These are phyloP conservation scores for Centroberyx gerrardi DNA, from an alignment of 2,797 vertebrate genomes.

Conservation along the genomic window DNA sequence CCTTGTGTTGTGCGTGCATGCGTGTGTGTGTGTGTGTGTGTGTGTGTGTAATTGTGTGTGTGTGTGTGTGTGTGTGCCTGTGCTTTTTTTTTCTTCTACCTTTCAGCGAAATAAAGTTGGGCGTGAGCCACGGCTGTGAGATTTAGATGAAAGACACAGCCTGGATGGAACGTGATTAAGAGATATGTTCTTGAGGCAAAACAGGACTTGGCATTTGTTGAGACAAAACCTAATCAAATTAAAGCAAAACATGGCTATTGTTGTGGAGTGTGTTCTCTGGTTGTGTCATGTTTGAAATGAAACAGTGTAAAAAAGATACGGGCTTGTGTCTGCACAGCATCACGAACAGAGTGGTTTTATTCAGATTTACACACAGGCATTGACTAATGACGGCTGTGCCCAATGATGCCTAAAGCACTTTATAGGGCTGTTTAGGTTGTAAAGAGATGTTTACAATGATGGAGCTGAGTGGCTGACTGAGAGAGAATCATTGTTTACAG, in stretches of 20 bases:
- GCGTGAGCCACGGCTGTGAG: conserved; percentile 85
- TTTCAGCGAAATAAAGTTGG: conserved; percentile 85
- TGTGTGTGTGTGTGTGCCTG: conserved; percentile 7
- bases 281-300: conserved; percentile 80
- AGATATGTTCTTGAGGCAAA: conserved; percentile 87
- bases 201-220: conserved; percentile 86
- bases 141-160: conserved; percentile 86
- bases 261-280: conserved; percentile 77
- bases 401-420: conserved; percentile 82
- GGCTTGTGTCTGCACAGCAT: conserved; percentile 68
- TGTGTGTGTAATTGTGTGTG: conserved; percentile 4
- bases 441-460: conserved; percentile 83
- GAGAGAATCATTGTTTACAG: conserved; percentile 80
- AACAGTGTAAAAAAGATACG: conserved; percentile 77
- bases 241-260: conserved; percentile 86
- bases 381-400: conserved; percentile 80
- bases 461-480: conserved; percentile 78
- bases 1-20: conserved; percentile 65
- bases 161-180: conserved; percentile 88
- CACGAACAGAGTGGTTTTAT: conserved; percentile 62
- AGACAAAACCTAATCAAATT: conserved; percentile 89
- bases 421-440: conserved; percentile 80
- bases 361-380: conserved; percentile 74
- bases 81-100: conserved; percentile 63
- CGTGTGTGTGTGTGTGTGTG: conserved; percentile 22